Evolutionary conservation across 1,140 invertebrate genomes (phyloP).

Genomic region (Diorhabda elongata): DNA sequence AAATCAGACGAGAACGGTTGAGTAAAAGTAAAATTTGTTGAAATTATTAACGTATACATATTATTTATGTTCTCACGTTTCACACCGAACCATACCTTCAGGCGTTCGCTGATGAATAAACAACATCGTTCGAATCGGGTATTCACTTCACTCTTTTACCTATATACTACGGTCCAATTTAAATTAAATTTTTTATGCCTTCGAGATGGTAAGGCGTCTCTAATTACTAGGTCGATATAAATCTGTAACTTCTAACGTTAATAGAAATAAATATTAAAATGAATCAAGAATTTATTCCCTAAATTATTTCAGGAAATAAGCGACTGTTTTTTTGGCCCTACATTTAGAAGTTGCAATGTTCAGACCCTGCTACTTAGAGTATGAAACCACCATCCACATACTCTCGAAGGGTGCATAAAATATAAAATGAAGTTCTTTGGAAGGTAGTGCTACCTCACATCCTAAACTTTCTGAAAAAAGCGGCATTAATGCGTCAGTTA

Average conservation of each 20-base stretch:
- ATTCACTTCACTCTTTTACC: background rate
- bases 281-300: too few species aligned
- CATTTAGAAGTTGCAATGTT: too few species aligned
- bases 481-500: too few species aligned
- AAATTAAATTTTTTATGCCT: slow-evolving; percentile 1
- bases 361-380: too few species aligned
- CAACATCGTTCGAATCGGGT: background rate
- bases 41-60: slow-evolving; percentile 1
- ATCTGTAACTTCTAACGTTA: background rate
- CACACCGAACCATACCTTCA: background rate
- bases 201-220: background rate
- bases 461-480: too few species aligned
- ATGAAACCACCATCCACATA: too few species aligned
- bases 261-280: background rate
- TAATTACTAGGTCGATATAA: background rate
- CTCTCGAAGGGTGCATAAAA: too few species aligned
- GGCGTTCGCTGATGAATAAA: background rate
- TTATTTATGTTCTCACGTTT: slow-evolving; percentile 2
- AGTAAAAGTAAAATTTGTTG: slow-evolving; percentile 3
- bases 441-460: too few species aligned
- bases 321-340: too few species aligned
- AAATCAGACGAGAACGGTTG: background rate
- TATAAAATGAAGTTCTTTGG: too few species aligned
- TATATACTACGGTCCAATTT: slow-evolving; percentile 1
- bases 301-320: too few species aligned